Conservation (phyloP, 2,797 vertebrate genomes). For the Coregonus ussuriensis region DNA sequence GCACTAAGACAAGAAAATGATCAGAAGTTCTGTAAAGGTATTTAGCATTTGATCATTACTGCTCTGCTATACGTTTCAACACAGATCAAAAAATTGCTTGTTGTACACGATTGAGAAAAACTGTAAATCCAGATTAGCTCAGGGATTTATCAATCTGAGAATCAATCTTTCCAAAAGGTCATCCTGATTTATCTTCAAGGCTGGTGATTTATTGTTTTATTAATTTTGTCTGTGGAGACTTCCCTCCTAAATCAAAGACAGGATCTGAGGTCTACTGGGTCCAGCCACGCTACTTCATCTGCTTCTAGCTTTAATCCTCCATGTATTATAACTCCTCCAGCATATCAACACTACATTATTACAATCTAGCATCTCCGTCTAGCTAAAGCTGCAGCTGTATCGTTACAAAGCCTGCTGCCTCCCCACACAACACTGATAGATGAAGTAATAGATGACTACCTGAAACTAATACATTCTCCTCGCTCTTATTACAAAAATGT, state of each 20-base stretch:
- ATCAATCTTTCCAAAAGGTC: constrained; percentile 5
- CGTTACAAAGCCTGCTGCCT: constrained; percentile 19
- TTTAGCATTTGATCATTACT: too few relatives aligned
- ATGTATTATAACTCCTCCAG: background rate
- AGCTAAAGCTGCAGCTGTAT: constrained; percentile 17
- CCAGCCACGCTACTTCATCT: background rate
- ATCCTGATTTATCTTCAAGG: background rate
- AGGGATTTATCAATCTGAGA: constrained; percentile 12
- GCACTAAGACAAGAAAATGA: too few relatives aligned
- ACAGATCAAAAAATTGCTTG: too few relatives aligned
- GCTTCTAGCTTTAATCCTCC: constrained; percentile 2
- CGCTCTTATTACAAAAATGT: constrained; percentile 34
- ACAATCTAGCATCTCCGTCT: background rate
- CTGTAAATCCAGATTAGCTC: background rate
- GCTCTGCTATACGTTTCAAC: too few relatives aligned
- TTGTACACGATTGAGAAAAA: background rate
- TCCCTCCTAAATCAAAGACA: constrained; percentile 7
- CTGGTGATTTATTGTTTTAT: constrained; percentile 7
- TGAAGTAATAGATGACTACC: constrained; percentile 40
- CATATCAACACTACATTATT: background rate
- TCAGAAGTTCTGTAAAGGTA: too few relatives aligned
- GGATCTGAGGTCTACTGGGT: background rate
- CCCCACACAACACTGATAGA: constrained; percentile 7
- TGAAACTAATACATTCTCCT: constrained; percentile 44
- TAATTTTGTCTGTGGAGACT: constrained; percentile 3